Evolutionary conservation across 2,797 vertebrate species (phyloP).

Genomic region (Myripristis murdjan): DNA sequence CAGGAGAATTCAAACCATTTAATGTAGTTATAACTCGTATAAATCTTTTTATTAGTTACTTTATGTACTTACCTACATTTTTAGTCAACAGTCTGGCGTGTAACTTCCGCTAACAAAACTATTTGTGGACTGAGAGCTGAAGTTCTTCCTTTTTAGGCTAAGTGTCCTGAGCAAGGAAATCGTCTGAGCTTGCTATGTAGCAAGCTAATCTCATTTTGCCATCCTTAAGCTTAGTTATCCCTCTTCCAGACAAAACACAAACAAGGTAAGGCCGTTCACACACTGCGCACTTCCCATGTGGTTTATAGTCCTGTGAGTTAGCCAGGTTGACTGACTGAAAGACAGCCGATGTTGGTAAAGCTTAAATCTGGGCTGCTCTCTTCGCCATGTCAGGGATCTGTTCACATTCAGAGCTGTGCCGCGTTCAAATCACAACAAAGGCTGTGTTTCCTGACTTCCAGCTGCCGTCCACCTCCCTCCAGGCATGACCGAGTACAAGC

Average conservation of each 20-base stretch:
- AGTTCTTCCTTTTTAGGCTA: slow-evolving; percentile 32
- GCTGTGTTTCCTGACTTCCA: too few species aligned
- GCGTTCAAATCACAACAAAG: too few species aligned
- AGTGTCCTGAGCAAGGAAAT: slow-evolving; percentile 74
- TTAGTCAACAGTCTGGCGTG: neutral
- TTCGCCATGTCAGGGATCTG: too few species aligned
- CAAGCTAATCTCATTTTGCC: slow-evolving; percentile 75
- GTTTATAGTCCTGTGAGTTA: too few species aligned
- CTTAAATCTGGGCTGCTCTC: too few species aligned
- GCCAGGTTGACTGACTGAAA: too few species aligned
- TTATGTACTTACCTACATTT: too few species aligned
- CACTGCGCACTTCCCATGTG: neutral
- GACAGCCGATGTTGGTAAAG: too few species aligned
- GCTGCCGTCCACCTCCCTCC: too few species aligned
- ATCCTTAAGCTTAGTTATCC: slow-evolving; percentile 27
- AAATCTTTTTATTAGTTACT: neutral
- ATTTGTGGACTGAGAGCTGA: neutral
- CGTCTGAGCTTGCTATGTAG: slow-evolving; percentile 78
- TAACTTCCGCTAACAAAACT: neutral
- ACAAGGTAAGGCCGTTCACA: slow-evolving; percentile 53
- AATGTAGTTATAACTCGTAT: slow-evolving; percentile 41
- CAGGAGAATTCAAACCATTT: slow-evolving; percentile 42
- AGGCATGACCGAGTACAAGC: slow-evolving; percentile 99
- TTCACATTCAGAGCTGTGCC: too few species aligned
- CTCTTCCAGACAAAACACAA: slow-evolving; percentile 1